Evolutionary conservation across 1,140 invertebrate genomes (phyloP), one percentile per base, ranked within the genome.

Genomic region (Saxidomus purpurata): DNA sequence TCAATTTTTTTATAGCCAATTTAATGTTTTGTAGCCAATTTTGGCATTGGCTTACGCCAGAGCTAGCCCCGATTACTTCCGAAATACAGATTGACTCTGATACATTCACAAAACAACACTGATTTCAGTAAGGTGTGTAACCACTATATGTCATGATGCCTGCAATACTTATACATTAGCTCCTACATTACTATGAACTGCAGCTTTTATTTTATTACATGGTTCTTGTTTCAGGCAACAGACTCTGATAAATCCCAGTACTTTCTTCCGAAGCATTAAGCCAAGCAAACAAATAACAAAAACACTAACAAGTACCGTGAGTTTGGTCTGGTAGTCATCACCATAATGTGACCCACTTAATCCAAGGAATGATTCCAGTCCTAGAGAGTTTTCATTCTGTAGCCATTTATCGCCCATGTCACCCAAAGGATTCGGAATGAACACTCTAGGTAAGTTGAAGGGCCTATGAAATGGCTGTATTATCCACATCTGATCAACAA

Each of bases 381-480:
- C 87, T 34, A 76, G 77, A 11, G 90, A 25, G 89, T 89, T 38
- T 36, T 82, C 43, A 8, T 84, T 71, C 31, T 84, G 43, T 31
- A 89, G 79, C 90, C 90, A 91, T 40, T 89, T 76, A 15, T 90
- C 76, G 22, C 92, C 92, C 59, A 76, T 88, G 1, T 86, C 71
- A 63, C 92, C 92, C 13, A 92, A 34, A 38, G 92, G 92, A 67
- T 92, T 88, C 25, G 90, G 88, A 71, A 92, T 82, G 52, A 88
- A 84, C 19, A 91, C 87, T 28, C 47, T 31, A 36, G 71, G 80
- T 47, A 90, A 63, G 40, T 82, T 82, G 43, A 94, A 95, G 34
- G 93, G 91, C 52, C 93, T 91, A 87, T 94, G 94, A 17, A 81
- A 85, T 19, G 85, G 79, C 59, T 94, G 93, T 22, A 94, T 90